Evolutionary conservation across 2,888 invertebrate species (phyloP).

Genomic region (Monochamus alternatus): DNA sequence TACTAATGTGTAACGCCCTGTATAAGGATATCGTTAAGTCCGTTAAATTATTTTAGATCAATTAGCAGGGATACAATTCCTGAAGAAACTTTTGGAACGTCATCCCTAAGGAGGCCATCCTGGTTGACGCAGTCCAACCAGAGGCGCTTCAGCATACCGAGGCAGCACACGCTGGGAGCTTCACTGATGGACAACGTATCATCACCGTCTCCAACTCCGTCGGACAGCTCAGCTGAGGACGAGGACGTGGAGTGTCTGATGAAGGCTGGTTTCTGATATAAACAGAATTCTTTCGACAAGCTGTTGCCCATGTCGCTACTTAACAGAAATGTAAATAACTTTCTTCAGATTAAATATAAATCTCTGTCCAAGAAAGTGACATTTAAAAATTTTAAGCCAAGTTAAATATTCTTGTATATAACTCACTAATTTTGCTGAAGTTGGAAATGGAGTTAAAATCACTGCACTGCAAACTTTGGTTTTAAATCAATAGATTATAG

Average conservation of each 20-base stretch:
- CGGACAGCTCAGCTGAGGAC: conserved; percentile 70
- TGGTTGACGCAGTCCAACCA: conserved; percentile 71
- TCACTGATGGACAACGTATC: conserved; percentile 74
- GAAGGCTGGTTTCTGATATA: conserved; percentile 64
- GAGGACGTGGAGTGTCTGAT: conserved; percentile 68
- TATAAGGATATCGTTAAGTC: background rate
- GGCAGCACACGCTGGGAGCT: conserved; percentile 77
- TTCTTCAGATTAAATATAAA: conserved; percentile 35
- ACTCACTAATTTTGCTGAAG: background rate
- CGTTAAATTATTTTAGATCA: too few species aligned
- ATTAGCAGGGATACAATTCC: conserved; percentile 78
- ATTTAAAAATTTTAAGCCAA: conserved; percentile 19
- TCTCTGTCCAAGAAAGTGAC: conserved; percentile 27
- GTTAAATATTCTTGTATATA: background rate
- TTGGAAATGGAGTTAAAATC: background rate
- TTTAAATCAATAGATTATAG: background rate
- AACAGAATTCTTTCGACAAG: conserved; percentile 24
- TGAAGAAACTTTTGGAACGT: conserved; percentile 73
- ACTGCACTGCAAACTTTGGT: background rate
- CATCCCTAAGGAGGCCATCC: conserved; percentile 62
- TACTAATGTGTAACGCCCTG: too few species aligned
- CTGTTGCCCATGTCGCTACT: conserved; percentile 27
- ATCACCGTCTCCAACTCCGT: conserved; percentile 75
- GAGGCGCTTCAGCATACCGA: conserved; percentile 76
- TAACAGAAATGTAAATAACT: conserved; percentile 36